Percentiles rank a stretch among this genome's conserved stretches.
Evolutionary conservation across 30 jellyfish, hydroid and myxozoan species (phyloP).

Genomic region (Catostylus mosaicus): DNA sequence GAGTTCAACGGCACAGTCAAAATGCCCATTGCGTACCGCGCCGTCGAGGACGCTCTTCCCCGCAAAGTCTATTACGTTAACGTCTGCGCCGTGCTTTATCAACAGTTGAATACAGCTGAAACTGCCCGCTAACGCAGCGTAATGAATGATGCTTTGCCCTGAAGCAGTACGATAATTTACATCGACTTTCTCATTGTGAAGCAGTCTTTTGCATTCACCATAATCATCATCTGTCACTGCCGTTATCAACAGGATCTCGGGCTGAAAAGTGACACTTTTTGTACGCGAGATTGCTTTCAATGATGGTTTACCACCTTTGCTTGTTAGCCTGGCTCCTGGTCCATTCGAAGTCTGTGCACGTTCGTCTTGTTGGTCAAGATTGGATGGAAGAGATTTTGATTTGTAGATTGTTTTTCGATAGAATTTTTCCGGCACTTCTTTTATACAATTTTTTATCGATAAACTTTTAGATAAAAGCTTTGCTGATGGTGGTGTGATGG

Average conservation of each 20-base stretch:
- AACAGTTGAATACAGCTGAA: constrained; percentile 41
- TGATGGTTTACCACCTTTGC: constrained; percentile 6
- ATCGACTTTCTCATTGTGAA: constrained; percentile 34
- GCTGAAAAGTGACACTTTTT: constrained; percentile 62
- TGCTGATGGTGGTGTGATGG: constrained; percentile 59
- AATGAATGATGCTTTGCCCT: constrained; percentile 57
- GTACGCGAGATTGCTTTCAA: constrained; percentile 52
- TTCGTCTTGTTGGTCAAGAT: constrained; percentile 47
- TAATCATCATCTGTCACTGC: constrained; percentile 67
- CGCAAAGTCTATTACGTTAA: constrained; percentile 31
- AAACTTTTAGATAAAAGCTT: constrained; percentile 12
- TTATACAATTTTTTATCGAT: constrained; percentile 14
- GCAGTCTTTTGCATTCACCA: constrained; percentile 39
- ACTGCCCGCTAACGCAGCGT: constrained; percentile 65
- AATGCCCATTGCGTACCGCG: constrained; percentile 69
- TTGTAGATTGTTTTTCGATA: constrained; percentile 67
- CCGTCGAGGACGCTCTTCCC: constrained; percentile 67
- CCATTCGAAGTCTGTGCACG: constrained; percentile 11
- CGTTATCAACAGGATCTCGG: constrained; percentile 54
- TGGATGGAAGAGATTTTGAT: constrained; percentile 61
- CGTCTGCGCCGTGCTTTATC: constrained; percentile 53
- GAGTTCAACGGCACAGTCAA: constrained; percentile 71
- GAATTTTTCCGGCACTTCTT: constrained; percentile 7
- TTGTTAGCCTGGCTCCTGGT: neutral
- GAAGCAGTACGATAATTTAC: constrained; percentile 65